Percentiles rank a stretch among this genome's conserved stretches.
Conservation (phyloP, 2,113 vertebrate genomes). For the Indicator maculatus region DNA sequence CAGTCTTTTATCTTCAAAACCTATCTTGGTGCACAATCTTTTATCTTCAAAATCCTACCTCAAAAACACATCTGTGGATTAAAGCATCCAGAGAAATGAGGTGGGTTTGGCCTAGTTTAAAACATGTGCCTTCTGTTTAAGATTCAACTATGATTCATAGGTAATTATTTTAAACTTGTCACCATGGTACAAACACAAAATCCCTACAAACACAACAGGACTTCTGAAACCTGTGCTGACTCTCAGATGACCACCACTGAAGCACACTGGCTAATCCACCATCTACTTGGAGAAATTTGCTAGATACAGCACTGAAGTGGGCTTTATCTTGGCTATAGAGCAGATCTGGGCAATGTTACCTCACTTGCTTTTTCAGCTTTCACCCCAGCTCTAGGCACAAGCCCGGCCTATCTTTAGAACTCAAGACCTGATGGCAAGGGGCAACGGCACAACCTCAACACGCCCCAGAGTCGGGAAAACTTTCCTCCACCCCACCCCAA, state of each 20-base stretch:
- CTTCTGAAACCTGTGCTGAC: background rate
- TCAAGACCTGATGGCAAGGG: background rate
- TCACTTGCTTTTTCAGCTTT: rapidly evolving
- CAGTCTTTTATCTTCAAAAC: background rate
- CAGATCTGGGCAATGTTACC: background rate
- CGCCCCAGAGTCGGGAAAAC: rapidly evolving
- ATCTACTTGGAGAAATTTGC: background rate
- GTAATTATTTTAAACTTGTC: background rate
- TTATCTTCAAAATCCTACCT: background rate
- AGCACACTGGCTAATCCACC: background rate
- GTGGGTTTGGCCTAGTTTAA: background rate
- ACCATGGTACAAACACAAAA: background rate
- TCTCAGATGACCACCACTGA: rapidly evolving
- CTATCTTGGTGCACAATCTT: background rate
- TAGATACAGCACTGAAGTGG: rapidly evolving
- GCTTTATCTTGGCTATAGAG: background rate
- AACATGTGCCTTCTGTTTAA: background rate
- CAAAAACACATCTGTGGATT: background rate
- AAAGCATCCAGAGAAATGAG: background rate
- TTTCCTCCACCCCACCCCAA: background rate
- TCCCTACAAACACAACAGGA: background rate
- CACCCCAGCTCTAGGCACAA: background rate
- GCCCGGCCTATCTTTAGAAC: background rate
- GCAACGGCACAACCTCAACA: background rate
- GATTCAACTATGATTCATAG: background rate